Evolutionary conservation across 2,888 invertebrate species (phyloP).

Genomic region (Psylliodes chrysocephalus): DNA sequence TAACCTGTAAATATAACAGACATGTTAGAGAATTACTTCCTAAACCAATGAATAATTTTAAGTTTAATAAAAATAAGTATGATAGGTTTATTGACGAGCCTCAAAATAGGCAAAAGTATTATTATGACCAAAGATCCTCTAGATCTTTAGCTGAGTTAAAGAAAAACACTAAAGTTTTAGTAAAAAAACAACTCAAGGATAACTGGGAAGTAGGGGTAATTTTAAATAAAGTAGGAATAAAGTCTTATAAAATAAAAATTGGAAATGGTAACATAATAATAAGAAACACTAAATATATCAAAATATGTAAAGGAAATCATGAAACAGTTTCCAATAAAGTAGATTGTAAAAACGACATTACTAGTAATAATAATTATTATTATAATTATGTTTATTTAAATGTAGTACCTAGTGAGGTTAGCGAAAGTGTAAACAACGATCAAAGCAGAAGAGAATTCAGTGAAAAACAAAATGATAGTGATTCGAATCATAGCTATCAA

Average conservation of each 20-base stretch:
- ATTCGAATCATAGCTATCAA: no score
- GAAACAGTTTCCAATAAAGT: no score
- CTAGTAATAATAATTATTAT: no score
- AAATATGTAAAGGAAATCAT: no score
- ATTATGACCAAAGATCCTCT: background rate
- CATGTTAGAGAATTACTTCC: background rate
- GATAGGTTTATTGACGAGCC: background rate
- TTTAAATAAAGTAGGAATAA: background rate
- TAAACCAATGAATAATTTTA: background rate
- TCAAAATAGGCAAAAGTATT: background rate
- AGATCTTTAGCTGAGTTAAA: background rate
- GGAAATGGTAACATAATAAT: background rate
- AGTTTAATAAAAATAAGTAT: background rate
- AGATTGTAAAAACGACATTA: no score
- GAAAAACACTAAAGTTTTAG: background rate
- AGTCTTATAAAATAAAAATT: background rate
- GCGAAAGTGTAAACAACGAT: no score
- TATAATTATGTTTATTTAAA: no score
- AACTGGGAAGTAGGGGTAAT: background rate
- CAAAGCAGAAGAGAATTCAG: no score
- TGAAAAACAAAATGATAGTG: no score
- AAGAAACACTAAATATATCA: no score
- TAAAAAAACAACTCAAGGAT: background rate
- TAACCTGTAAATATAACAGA: background rate
- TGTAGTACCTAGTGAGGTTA: no score